phyloP scores from a whole-genome alignment of 2,888 invertebrate genomes.

The Zygaena filipendulae region DNA sequence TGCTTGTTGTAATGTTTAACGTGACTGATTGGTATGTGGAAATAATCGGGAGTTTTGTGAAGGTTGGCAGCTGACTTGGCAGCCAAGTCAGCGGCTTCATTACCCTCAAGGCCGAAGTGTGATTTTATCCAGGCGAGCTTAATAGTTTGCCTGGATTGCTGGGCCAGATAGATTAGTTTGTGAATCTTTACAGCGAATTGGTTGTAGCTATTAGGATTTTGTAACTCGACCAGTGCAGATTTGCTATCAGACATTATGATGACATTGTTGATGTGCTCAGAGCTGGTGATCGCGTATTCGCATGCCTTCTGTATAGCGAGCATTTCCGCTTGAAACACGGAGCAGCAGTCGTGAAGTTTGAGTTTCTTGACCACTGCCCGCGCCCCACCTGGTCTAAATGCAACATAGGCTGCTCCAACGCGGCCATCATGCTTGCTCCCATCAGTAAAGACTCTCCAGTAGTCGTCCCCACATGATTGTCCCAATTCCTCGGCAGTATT shows the following conservation, averaged over 20 bases:
- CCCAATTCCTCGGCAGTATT: neutral
- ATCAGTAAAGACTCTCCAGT: slow-evolving; percentile 7
- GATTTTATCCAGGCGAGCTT: slow-evolving; percentile 6
- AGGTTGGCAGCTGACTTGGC: slow-evolving; percentile 6
- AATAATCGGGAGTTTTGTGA: slow-evolving; percentile 2
- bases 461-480: neutral
- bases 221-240: slow-evolving; percentile 2
- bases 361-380: slow-evolving; percentile 4
- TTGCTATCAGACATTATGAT: slow-evolving; percentile 6
- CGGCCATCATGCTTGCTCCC: slow-evolving; percentile 10
- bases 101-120: slow-evolving; percentile 7
- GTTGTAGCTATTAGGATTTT: slow-evolving; percentile 4
- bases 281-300: neutral
- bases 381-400: neutral
- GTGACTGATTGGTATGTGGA: slow-evolving; percentile 7
- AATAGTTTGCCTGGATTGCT: neutral
- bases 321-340: slow-evolving; percentile 14
- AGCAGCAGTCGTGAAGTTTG: slow-evolving; percentile 10
- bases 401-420: slow-evolving; percentile 10
- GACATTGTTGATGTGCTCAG: neutral
- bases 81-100: slow-evolving; percentile 8
- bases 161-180: neutral
- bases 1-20: slow-evolving; percentile 1
- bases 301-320: slow-evolving; percentile 5
- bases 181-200: neutral